A percentile compares a stretch with the other conserved stretches of the same genome.
These are phyloP conservation scores for Aptenodytes forsteri DNA, from an alignment of 2,113 vertebrate species.

Conservation along the genomic window DNA sequence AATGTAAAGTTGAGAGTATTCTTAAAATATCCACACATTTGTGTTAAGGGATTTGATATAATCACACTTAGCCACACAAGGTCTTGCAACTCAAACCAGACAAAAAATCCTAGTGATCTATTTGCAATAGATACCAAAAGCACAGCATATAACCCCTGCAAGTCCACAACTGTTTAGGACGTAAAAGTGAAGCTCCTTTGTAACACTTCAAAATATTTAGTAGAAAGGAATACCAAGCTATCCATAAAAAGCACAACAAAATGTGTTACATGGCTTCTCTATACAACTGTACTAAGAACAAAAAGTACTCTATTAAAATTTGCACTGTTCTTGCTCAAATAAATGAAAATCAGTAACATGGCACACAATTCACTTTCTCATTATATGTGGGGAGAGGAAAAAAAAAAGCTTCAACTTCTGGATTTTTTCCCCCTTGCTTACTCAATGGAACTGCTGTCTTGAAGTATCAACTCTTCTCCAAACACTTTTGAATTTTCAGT, in stretches of 20 bases:
- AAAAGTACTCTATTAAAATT: not conserved
- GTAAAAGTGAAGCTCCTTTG: not conserved
- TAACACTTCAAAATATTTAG: not conserved
- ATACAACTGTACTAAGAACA: not conserved
- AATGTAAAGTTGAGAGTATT: not conserved
- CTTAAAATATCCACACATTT: not conserved
- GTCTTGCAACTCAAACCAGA: not conserved
- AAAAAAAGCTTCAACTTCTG: not conserved
- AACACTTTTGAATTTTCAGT: not conserved
- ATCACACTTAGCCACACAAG: not conserved
- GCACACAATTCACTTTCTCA: not conserved
- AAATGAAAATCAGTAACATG: fast-evolving
- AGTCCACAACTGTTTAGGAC: not conserved
- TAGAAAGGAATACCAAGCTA: not conserved
- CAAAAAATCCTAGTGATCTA: not conserved
- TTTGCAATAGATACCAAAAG: not conserved
- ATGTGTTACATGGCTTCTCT: not conserved
- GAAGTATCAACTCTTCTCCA: not conserved
- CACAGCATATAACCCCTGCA: not conserved
- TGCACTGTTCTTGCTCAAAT: not conserved
- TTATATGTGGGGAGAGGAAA: not conserved
- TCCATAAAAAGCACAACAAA: not conserved
- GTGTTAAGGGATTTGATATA: not conserved
- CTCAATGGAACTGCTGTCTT: not conserved
- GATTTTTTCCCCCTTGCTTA: not conserved